Evolutionary conservation across 1,140 invertebrate genomes (phyloP), one percentile per base, ranked within the genome.

Genomic region (Drosophila bocqueti): DNA sequence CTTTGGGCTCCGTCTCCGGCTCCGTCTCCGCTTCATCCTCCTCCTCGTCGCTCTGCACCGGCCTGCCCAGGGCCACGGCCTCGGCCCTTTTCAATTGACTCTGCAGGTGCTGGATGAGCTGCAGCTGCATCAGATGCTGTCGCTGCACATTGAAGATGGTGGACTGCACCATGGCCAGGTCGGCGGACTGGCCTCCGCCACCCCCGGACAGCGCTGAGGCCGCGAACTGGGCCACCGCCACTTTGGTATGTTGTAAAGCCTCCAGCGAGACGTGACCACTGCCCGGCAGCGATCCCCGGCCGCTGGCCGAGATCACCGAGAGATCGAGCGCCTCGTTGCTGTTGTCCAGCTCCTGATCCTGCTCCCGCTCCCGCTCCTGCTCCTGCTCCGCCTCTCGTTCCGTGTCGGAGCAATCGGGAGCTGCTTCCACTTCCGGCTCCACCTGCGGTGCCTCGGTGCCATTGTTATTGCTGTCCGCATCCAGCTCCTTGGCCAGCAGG

Each of bases 51-150:
- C 38, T 55, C 1, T 47, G 58, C 8, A 34, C 21, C 1, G 69
- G 81, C 18, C 69, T 38, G 26, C 79, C 85, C 11, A 86, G 52
- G 2, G 85, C 86, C 7, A 67, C 80, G 1, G 78, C 83, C 65
- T 86, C 80, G 38, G 77, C 87, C 10, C 87, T 54, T 59, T 92
- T 92, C 50, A 98, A 93, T 93, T 98, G 97, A 80, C 97, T 96
- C 93, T 98, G 97, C 55, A 98, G 94, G 92, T 98, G 97, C 76
- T 98, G 96, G 86, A 99, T 98, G 77, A 99, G 94, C 93, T 98
- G 98, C 67, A 99, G 93, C 93, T 99, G 98, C 91, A 99, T 96
- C 75, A 98, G 95, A 94, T 99, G 98, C 93, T 98, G 98, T 85
- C 98, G 97, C 92, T 98, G 98, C 34, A 98, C 94, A 13, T 96